phyloP scores from a whole-genome alignment of 2,113 vertebrate genomes.

The Misgurnus anguillicaudatus region DNA sequence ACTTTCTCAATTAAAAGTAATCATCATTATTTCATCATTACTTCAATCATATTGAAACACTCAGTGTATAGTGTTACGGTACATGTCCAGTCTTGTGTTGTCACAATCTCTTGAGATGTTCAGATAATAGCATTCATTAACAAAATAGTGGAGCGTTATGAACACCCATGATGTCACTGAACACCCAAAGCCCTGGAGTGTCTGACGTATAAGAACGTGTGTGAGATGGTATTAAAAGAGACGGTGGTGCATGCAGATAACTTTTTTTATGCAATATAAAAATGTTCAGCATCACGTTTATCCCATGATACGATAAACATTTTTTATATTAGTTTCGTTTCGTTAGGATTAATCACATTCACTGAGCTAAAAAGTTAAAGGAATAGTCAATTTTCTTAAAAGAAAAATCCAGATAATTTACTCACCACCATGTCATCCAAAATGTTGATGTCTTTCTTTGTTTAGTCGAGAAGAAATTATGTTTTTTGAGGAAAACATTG shows the following conservation, averaged over 20 bases:
- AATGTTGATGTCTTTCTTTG: too few species aligned
- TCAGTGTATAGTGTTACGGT: not conserved
- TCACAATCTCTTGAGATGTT: constrained; percentile 38
- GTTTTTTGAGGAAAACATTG: too few species aligned
- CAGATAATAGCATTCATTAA: constrained; percentile 46
- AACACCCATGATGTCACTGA: constrained; percentile 50
- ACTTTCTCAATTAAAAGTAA: constrained; percentile 45
- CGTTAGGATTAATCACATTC: too few species aligned
- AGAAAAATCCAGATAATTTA: too few species aligned
- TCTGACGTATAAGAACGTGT: constrained; percentile 12
- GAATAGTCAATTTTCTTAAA: too few species aligned
- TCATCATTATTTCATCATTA: not conserved
- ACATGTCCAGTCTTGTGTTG: constrained; percentile 43
- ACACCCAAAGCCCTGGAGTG: constrained; percentile 29
- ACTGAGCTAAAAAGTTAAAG: too few species aligned
- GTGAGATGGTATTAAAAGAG: not conserved
- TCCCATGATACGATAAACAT: too few species aligned
- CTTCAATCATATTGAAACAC: constrained; percentile 32
- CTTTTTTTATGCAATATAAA: not conserved
- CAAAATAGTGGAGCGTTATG: constrained; percentile 40
- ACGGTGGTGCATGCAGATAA: not conserved
- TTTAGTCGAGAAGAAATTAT: too few species aligned
- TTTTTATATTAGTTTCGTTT: too few species aligned
- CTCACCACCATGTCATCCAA: too few species aligned
- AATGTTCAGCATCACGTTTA: not conserved